Evolutionary conservation across 64 coral and sea anemone species (phyloP).

Genomic region (Acropora yongei): DNA sequence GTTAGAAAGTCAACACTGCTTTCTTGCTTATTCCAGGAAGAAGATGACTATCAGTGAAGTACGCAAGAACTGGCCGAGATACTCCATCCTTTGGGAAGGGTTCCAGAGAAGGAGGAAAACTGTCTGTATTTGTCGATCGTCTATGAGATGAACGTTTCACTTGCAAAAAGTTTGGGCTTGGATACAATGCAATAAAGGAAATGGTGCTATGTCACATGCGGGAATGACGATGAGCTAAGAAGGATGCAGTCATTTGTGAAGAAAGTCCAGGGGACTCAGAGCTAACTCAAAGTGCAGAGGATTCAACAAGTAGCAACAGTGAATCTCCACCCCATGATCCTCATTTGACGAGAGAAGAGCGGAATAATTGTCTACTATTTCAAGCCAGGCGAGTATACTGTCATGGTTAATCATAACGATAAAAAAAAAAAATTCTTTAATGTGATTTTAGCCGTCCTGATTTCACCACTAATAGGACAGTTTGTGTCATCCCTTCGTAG

Average conservation of each 20-base stretch:
- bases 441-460: too few relatives aligned
- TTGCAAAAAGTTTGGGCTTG: neutral
- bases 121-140: neutral
- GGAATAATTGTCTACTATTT: neutral
- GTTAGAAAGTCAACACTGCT: neutral
- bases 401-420: neutral
- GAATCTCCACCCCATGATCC: neutral
- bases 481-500: too few relatives aligned
- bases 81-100: neutral
- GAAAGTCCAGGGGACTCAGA: neutral
- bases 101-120: neutral
- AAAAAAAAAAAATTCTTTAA: too few relatives aligned
- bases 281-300: neutral
- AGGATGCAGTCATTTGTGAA: neutral
- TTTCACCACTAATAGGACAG: too few relatives aligned
- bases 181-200: neutral
- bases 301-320: neutral
- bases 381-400: neutral
- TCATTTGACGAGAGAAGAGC: neutral
- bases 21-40: slow-evolving; percentile 2
- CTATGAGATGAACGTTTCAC: neutral
- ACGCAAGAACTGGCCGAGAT: neutral
- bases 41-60: neutral
- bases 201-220: neutral
- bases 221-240: neutral